These are phyloP conservation scores for Pagetopsis macropterus DNA, from an alignment of 2,797 vertebrate species.

Conservation along the genomic window DNA sequence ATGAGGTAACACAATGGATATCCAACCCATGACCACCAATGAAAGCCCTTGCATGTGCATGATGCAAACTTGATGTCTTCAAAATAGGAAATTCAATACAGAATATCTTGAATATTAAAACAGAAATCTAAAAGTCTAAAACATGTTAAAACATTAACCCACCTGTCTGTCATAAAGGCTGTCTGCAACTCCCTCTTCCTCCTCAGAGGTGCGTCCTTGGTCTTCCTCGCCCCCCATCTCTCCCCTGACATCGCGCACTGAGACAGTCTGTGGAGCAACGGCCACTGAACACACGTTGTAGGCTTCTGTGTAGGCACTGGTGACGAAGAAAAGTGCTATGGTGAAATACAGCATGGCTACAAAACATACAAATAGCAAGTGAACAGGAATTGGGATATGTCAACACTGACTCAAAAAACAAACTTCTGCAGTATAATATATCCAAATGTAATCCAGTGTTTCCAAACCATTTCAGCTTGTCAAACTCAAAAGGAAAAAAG, in stretches of 20 bases:
- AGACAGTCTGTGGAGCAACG: slow-evolving; percentile 26
- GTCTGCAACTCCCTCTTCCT: slow-evolving; percentile 82
- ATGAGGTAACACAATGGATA: no score
- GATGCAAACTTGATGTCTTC: no score
- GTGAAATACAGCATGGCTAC: neutral
- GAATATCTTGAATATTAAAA: neutral
- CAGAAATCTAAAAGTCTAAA: neutral
- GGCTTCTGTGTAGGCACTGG: slow-evolving; percentile 91
- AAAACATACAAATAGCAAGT: neutral
- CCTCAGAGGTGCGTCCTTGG: slow-evolving; percentile 88
- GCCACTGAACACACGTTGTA: slow-evolving; percentile 88
- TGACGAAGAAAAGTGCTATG: neutral
- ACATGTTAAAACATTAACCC: slow-evolving; percentile 8
- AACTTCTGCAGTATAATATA: neutral
- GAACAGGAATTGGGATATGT: neutral
- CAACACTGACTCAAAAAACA: neutral
- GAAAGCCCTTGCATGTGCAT: no score
- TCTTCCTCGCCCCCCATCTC: slow-evolving; percentile 83
- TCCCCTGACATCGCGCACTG: slow-evolving; percentile 24
- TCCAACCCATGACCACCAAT: no score
- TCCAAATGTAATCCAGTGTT: neutral
- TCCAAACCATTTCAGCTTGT: neutral
- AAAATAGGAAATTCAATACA: no score
- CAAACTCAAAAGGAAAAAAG: neutral
- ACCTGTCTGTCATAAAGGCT: slow-evolving; percentile 85